Evolutionary conservation across 2,113 vertebrate genomes (phyloP).

Genomic region (Corapipo altera): DNA sequence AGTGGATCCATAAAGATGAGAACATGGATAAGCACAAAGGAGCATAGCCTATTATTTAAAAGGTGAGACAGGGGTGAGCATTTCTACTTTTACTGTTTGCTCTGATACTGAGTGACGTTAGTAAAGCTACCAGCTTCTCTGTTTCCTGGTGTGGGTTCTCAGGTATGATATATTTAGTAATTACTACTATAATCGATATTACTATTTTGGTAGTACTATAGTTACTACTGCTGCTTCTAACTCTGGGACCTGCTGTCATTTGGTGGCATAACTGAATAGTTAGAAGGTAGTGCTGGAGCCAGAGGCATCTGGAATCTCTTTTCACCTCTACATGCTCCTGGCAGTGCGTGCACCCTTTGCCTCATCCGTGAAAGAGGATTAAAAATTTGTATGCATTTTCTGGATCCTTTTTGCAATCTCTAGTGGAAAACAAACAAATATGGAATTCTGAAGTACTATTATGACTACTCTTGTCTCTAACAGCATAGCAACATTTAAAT

Average conservation of each 20-base stretch:
- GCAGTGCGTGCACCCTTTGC: neutral
- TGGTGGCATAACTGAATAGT: neutral
- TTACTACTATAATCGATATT: neutral
- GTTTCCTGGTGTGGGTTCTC: neutral
- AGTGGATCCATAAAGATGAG: neutral
- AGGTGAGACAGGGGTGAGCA: neutral
- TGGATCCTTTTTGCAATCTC: neutral
- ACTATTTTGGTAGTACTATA: neutral
- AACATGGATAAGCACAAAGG: neutral
- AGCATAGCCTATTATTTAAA: neutral
- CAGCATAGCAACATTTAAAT: neutral
- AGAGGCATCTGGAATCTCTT: neutral
- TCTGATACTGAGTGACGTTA: neutral
- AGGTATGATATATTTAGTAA: neutral
- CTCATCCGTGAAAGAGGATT: neutral
- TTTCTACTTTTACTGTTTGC: neutral
- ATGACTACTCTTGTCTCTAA: neutral
- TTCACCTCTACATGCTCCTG: accelerated
- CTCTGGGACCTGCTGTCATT: neutral
- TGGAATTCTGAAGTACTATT: neutral
- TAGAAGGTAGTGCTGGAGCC: neutral
- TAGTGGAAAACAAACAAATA: neutral
- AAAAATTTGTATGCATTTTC: neutral
- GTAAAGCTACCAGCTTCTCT: accelerated
- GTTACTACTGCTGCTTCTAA: neutral